Evolutionary conservation across 2,113 vertebrate species (phyloP), one percentile per base, ranked within the genome.

Genomic region (Nematolebias whitei): DNA sequence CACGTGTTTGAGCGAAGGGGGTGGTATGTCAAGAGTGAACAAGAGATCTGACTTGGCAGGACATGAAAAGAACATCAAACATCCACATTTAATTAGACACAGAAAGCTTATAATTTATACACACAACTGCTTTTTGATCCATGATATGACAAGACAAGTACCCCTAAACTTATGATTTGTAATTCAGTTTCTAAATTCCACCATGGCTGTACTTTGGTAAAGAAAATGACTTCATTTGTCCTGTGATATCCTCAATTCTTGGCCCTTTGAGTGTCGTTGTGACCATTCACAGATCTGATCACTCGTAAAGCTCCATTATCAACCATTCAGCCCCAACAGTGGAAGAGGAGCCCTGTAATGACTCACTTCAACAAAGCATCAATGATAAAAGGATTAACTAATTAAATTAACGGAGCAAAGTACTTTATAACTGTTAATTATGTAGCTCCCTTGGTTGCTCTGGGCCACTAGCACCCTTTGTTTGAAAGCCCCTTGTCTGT

Each of bases 401-500:
- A 93, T 93, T 92, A 79, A 93, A 91, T 93, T 92, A 92, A 92
- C 84, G 78, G 90, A 92, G 80, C 87, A 89, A 93, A 92, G 90
- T 93, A 91, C 89, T 91, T 94, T 92, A 91, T 92, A 92, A 90
- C 90, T 91, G 90, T 91, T 93, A 92, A 93, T 93, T 92, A 93
- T 88, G 88, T 86, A 83, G 82, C 88, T 87, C 87, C 89, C 83
- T 85, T 71, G 84, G 80, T 87, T 85, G 88, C 89, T 86, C 85
- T 88, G 88, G 88, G 87, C 88, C 89, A 91, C 85, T 76, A 86
- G 85, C 85, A 90, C 87, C 90, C 82, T 92, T 93, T 93, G 88
- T 92, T 77, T 85, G 84, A 78, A 83, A 85, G 82, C 80, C 86
- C 91, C 93, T 89, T 93, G 88, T 88, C 93, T 93, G 91, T 91